Percentiles rank a stretch among this genome's conserved stretches.
Evolutionary conservation across 2,113 vertebrate genomes (phyloP).

Genomic region (Regulus satrapa): DNA sequence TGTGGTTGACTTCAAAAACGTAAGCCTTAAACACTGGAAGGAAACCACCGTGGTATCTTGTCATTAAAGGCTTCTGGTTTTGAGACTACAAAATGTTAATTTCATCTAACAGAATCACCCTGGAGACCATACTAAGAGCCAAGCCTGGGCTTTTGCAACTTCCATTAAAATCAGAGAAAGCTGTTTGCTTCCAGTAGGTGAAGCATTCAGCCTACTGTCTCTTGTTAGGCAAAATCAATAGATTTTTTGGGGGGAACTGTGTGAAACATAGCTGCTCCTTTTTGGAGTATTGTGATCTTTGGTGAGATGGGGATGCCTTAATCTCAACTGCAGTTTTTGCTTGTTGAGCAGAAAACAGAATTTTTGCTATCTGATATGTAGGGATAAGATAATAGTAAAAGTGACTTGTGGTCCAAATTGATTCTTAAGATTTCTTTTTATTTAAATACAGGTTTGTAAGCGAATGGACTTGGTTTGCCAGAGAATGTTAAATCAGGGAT

Average conservation of each 20-base stretch:
- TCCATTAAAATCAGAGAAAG: neutral
- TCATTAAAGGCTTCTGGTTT: neutral
- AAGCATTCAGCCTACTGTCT: neutral
- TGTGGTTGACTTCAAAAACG: neutral
- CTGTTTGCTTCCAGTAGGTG: neutral
- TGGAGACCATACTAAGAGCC: neutral
- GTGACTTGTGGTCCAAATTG: neutral
- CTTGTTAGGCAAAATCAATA: neutral
- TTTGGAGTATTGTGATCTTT: neutral
- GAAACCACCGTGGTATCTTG: neutral
- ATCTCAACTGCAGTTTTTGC: neutral
- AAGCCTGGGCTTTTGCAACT: neutral
- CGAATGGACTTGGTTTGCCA: constrained; percentile 97
- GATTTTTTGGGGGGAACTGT: neutral
- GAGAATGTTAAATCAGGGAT: constrained; percentile 96
- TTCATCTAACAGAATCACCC: neutral
- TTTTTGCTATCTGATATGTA: neutral
- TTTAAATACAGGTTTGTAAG: constrained; percentile 87
- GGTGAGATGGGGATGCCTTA: neutral
- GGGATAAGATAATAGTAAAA: neutral
- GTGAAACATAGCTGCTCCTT: neutral
- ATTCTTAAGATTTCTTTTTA: constrained; percentile 13
- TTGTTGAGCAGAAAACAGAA: neutral
- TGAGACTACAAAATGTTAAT: neutral
- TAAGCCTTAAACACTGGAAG: neutral